Evolutionary conservation across 1,140 invertebrate species (phyloP), one percentile per base, ranked within the genome.

Genomic region (Achatina immaculata): DNA sequence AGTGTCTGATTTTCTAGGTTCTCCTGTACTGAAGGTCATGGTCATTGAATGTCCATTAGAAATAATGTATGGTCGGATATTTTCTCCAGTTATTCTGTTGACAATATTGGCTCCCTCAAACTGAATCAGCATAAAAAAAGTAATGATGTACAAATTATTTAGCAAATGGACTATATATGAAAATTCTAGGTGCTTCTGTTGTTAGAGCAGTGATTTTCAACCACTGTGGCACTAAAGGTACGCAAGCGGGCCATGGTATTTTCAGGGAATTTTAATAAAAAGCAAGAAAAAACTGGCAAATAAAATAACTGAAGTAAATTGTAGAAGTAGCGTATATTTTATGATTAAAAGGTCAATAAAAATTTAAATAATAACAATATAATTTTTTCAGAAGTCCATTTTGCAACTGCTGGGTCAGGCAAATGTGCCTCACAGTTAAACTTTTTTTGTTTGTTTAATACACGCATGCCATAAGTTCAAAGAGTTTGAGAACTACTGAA

Each of bases 81-180:
- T 73, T 1, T 14, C 42, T 51, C 71, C 71, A 28, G 21, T 31
- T 3, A 73, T 34, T 43, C n/a, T 48, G 31, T 73, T 34, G 28
- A 45, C 40, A 62, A 62, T 31, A 73, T 73, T 73, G 11, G 71
- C 71, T 45, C 71, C 71, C 14, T 43, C 9, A 48, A 73, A 45
- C 71, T 73, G n/a, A 28, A 16, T 66, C 2, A 73, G 1, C 48
- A n/a, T 48, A 73, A 7, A 73, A 28, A 51, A n/a, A 19, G 1
- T 14, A 69, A 14, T 6, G 19, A 7, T 69, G 14, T 14, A 34
- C 14, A 34, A 69, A 69, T 6, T 14, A 28, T n/a, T 11, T 65
- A 65, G 6, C 9, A 65, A 34, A 28, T 9, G 7, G n/a, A 65
- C 6, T 65, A 65, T 6, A 65, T 34, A 7, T 65, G 7, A 65